A percentile compares a stretch with the other conserved stretches of the same genome.
Evolutionary conservation across 1,140 invertebrate genomes (phyloP).

Genomic region (silkworm (Bombyx mori)): DNA sequence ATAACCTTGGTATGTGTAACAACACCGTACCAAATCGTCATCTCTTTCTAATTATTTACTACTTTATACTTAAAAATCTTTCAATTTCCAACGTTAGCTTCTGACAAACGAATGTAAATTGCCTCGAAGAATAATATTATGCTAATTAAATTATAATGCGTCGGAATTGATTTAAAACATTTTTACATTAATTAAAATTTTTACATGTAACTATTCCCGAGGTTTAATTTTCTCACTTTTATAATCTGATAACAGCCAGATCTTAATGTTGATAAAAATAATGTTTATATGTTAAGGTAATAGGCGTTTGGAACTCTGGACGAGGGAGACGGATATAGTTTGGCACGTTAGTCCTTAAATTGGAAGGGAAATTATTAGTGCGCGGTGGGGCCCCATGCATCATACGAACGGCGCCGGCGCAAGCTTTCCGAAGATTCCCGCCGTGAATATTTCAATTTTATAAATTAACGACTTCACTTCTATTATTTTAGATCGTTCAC

Average conservation of each 20-base stretch:
- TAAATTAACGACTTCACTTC: conserved; percentile 14
- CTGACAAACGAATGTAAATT: no score
- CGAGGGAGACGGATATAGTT: conserved; percentile 42
- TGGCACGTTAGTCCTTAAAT: conserved; percentile 27
- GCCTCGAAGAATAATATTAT: no score
- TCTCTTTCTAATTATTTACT: conserved; percentile 23
- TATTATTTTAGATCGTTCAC: conserved; percentile 5
- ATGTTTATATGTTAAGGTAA: neutral
- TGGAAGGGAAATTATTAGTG: conserved; percentile 53
- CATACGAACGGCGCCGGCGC: conserved; percentile 53
- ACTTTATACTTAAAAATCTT: neutral
- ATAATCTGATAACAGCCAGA: neutral
- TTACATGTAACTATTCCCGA: no score
- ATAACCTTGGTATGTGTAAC: conserved; percentile 10
- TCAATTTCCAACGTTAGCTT: no score
- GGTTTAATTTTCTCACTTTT: no score
- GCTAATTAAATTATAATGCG: no score
- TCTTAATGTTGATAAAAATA: conserved; percentile 12
- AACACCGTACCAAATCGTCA: conserved; percentile 18
- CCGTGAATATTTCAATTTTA: conserved; percentile 44
- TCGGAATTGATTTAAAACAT: no score
- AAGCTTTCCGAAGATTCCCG: conserved; percentile 43
- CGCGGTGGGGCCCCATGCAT: conserved; percentile 56
- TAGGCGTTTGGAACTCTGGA: conserved; percentile 14
- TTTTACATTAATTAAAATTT: no score